A percentile compares a stretch with the other conserved stretches of the same genome.
Conservation (phyloP, 2,888 invertebrate species). For the Heliconius erato region DNA sequence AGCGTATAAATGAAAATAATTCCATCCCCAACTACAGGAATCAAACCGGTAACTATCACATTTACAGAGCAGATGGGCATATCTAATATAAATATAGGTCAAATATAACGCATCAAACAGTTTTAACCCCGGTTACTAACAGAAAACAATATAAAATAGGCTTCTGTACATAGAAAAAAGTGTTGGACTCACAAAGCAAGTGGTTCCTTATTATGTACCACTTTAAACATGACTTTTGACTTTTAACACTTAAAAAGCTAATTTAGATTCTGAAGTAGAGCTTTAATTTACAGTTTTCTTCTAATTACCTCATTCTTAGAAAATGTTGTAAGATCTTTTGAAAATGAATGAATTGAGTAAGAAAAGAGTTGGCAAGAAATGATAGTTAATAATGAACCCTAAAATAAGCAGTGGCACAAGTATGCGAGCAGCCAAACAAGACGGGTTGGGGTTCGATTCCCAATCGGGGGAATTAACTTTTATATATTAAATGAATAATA, state of each 20-base stretch:
- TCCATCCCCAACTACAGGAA: background rate
- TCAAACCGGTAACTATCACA: background rate
- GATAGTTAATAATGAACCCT: background rate
- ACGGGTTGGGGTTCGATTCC: too few relatives aligned
- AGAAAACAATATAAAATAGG: constrained; percentile 13
- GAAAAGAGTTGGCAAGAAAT: background rate
- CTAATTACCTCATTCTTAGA: constrained; percentile 16
- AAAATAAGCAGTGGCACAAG: background rate
- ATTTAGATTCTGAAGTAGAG: constrained; percentile 12
- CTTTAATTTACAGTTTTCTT: constrained; percentile 20
- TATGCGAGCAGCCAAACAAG: too few relatives aligned
- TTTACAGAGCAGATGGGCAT: background rate
- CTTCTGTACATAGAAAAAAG: constrained; percentile 27
- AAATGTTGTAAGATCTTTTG: background rate
- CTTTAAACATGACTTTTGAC: constrained; percentile 32
- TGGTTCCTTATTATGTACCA: constrained; percentile 46
- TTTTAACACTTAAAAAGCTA: constrained; percentile 18
- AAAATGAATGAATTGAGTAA: background rate
- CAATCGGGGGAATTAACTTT: too few relatives aligned
- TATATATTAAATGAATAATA: too few relatives aligned
- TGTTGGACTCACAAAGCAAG: constrained; percentile 32
- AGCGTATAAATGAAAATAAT: background rate
- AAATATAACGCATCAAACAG: background rate
- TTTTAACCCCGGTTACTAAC: background rate
- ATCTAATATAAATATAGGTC: background rate